A percentile compares a stretch with the other conserved stretches of the same genome.
These are phyloP conservation scores for Tinamus major DNA, from an alignment of 2,797 vertebrate genomes.

Conservation along the genomic window DNA sequence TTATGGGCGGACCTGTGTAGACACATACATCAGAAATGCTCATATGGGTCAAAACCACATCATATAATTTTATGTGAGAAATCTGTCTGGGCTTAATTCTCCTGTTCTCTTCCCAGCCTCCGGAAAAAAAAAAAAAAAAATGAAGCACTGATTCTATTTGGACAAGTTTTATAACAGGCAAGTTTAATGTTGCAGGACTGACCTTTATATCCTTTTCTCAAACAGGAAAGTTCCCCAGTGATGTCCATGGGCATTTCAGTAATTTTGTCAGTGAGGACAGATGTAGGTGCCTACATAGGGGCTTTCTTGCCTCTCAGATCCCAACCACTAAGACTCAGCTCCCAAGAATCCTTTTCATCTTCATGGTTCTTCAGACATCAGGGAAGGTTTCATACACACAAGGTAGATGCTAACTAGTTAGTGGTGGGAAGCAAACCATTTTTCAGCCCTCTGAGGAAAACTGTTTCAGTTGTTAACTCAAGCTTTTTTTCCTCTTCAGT, in stretches of 20 bases:
- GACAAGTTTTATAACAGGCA: background rate
- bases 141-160: background rate
- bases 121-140: background rate
- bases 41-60: constrained; percentile 13
- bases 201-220: background rate
- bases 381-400: background rate
- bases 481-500: background rate
- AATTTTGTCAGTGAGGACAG: background rate
- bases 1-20: constrained; percentile 20
- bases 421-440: background rate
- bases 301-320: background rate
- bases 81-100: background rate
- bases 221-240: background rate
- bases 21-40: constrained; percentile 18
- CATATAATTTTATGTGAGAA: constrained; percentile 44
- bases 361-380: background rate
- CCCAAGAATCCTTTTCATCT: background rate
- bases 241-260: background rate
- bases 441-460: background rate
- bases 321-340: background rate
- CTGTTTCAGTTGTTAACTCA: background rate
- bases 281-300: background rate
- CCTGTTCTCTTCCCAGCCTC: accelerated
- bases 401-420: background rate
- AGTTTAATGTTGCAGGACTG: background rate